These are phyloP conservation scores for Dicerorhinus sumatrensis DNA, from an alignment of 2,113 vertebrate species.

Conservation along the genomic window DNA sequence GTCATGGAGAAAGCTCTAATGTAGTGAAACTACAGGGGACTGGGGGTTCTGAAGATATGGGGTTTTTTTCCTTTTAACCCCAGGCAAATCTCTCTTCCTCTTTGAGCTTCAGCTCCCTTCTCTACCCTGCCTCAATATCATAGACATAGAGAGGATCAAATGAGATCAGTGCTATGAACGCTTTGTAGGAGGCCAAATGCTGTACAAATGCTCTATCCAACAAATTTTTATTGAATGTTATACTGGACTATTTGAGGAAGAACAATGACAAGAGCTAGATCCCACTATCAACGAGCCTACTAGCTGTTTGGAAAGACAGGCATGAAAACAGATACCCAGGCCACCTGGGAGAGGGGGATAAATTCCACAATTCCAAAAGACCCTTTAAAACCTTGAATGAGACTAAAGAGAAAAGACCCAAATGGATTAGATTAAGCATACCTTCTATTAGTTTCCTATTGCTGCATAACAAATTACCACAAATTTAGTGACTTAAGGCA, in stretches of 20 bases:
- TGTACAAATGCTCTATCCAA: not conserved
- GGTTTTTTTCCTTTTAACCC: not conserved
- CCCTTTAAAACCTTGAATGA: not conserved
- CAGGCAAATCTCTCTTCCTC: not conserved
- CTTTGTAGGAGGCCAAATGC: not conserved
- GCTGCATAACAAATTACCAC: not conserved
- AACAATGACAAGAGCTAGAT: not conserved
- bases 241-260: not conserved
- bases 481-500: not conserved
- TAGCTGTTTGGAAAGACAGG: not conserved
- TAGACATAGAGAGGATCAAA: not conserved
- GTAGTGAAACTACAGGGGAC: not conserved
- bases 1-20: not conserved
- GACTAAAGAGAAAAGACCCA: not conserved
- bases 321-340: not conserved
- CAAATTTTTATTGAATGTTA: not conserved
- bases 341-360: not conserved
- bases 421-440: not conserved
- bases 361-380: constrained; percentile 12
- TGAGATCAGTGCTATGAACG: not conserved
- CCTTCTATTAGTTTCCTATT: not conserved
- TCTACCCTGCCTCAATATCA: not conserved
- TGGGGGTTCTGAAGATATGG: not conserved
- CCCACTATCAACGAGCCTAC: not conserved
- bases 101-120: not conserved